phyloP scores from a whole-genome alignment of 2,797 vertebrate species.

The Leucoraja ocellata region DNA sequence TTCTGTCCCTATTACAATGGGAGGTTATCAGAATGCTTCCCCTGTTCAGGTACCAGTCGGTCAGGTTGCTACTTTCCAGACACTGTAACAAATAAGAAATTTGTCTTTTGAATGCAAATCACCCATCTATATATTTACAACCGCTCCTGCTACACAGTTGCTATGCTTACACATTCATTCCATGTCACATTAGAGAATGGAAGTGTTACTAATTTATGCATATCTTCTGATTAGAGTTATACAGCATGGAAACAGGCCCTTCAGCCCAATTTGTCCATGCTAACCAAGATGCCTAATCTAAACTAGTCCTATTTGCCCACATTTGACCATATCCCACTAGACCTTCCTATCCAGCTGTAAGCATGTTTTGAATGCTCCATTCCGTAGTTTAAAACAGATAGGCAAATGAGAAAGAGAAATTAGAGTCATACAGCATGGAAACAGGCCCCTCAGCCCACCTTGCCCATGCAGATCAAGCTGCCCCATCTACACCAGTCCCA shows the following conservation, averaged over 20 bases:
- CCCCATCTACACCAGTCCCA: no score
- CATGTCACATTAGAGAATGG: not conserved
- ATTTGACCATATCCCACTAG: no score
- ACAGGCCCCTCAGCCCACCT: no score
- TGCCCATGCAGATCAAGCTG: no score
- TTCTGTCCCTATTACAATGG: slow-evolving; percentile 97
- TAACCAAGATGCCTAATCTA: no score
- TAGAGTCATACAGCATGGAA: no score
- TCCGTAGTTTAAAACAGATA: not conserved
- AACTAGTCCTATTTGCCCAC: no score
- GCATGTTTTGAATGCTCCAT: not conserved
- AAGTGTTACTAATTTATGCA: not conserved
- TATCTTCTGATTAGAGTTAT: not conserved
- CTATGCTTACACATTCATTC: not conserved
- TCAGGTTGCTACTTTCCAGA: not conserved
- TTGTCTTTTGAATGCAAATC: not conserved
- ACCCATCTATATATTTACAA: slow-evolving; percentile 40
- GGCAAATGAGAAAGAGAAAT: not conserved
- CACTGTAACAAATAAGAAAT: not conserved
- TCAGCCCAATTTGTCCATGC: no score
- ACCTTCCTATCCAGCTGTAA: no score
- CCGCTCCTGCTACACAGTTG: not conserved
- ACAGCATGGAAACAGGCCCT: no score
- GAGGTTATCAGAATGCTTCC: slow-evolving; percentile 91
- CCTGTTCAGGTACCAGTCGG: slow-evolving; percentile 75